Evolutionary conservation across 37 sponge, comb jelly and placozoan species (phyloP), one percentile per base, ranked within the genome.

Genomic region (Axinella damicornis): DNA sequence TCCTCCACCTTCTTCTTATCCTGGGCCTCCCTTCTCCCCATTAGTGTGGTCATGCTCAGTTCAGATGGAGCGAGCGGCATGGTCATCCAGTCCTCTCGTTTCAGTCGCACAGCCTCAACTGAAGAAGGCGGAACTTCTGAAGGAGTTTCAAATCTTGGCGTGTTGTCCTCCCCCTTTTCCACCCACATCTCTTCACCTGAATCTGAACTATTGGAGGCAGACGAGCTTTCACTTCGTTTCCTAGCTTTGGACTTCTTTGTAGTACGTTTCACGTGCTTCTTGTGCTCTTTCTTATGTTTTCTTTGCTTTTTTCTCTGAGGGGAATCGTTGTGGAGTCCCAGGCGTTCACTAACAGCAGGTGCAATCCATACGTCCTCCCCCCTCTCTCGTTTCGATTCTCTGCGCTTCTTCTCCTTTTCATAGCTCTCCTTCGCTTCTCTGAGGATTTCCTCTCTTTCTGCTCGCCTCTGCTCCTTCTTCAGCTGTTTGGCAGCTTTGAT

Each of bases 291-390:
- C 35, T 88, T 69, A 13, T 80, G 25, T 63, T 82, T 82, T 27
- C 82, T 69, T 39, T 58, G 64, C 46, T 61, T 58, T 55, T 72
- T 79, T 25, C 17, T 73, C 20, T 71, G 21, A 0, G 73, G 19
- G 2, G 28, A 33, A 65, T 27, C 60, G 20, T 54, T 53, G 2
- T 63, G 36, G 16, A 79, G 22, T 13, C 80, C 65, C 18, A 87
- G 66, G 15, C 75, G 38, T 12, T 38, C 22, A 32, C 28, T 69
- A 19, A 89, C 55, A 0, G 63, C 78, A 18, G 90, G 84, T 22
- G 76, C 78, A 19, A 89, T 71, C 84, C 84, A 89, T 9, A 55
- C 24, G 40, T 89, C 90, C 21, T 89, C 90, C 27, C 90, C 90
- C 14, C 71, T 41, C 35, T 57, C 34, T 64, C 79, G 36, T 46